A percentile compares a stretch with the other conserved stretches of the same genome.
These are phyloP conservation scores for Ephialtes manifestator DNA, from an alignment of 2,888 invertebrate genomes.

Conservation along the genomic window DNA sequence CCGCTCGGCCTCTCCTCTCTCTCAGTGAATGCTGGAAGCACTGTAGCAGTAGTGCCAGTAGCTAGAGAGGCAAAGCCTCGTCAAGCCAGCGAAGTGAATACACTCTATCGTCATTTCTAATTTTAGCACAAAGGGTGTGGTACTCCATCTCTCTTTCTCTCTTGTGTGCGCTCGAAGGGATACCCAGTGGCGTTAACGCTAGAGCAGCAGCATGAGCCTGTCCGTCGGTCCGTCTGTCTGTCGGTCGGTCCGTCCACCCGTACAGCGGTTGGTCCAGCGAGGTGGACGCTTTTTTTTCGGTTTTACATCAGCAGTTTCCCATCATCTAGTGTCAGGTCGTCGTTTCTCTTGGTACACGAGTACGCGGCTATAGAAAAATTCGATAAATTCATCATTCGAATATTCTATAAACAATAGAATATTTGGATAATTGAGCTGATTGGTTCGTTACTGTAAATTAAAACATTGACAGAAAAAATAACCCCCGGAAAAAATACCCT, in stretches of 20 bases:
- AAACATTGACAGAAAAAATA: no score
- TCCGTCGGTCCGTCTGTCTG: slow-evolving; percentile 45
- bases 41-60: slow-evolving; percentile 21
- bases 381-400: background rate
- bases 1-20: slow-evolving; percentile 33
- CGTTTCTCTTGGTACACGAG: slow-evolving; percentile 41
- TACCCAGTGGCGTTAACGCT: slow-evolving; percentile 64
- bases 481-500: no score
- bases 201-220: slow-evolving; percentile 48
- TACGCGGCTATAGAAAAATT: background rate
- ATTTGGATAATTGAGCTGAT: background rate
- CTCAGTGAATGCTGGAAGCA: slow-evolving; percentile 42
- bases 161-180: slow-evolving; percentile 68
- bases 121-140: slow-evolving; percentile 84
- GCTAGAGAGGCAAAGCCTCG: slow-evolving; percentile 51
- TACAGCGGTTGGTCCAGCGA: background rate
- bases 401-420: slow-evolving; percentile 32
- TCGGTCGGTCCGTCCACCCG: background rate
- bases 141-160: slow-evolving; percentile 64
- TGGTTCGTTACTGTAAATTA: no score
- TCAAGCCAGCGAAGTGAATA: slow-evolving; percentile 80
- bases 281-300: slow-evolving; percentile 39
- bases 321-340: slow-evolving; percentile 15
- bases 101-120: slow-evolving; percentile 83
- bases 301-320: slow-evolving; percentile 46